Base-by-base conservation (phyloP, 2,113 vertebrate species). In the Nansenia antarctica region DNA sequence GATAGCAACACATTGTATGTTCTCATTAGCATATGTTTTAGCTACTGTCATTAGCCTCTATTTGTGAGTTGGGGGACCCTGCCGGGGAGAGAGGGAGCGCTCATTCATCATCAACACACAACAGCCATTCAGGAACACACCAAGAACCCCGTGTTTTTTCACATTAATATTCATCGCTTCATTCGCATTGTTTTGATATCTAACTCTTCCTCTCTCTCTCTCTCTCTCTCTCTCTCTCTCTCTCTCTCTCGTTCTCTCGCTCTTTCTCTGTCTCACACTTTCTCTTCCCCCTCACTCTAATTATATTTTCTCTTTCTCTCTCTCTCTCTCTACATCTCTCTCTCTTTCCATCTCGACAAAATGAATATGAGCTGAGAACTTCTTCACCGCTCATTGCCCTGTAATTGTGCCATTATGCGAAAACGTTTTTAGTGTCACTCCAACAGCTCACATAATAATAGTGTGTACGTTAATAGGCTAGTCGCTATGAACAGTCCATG, bases 21-120 rank as follows among this genome's bases (percentile, higher is more conserved):
- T 47, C 1, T 69, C 77, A 86, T 90, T 87, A 89, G 64, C 85
- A 83, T 83, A 88, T 82, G 87, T 82, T 89, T 81, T 82, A 74
- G 81, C 83, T 73, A 83, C 84, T 87, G 87, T 86, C 86, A 87
- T 87, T 85, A 87, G 81, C 77, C 81, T 73, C 85, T 81, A 81
- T 91, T 88, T 91, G 84, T 88, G 67, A 81, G 79, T 88, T 87
- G 88, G 76, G 80, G 66, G 78, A 91, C 86, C 68, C 81, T 82
- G 87, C 87, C 86, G 86, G 47, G 60, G 35, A 55, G 67, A 74
- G 73, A 82, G 57, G 74, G 69, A 70, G 70, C 45, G 45, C 70
- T 86, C 87, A 86, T 90, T 88, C 79, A 85, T 91, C 83, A 87
- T 72, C 79, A 87, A 86, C 78, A 80, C 53, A 83, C 75, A 78